Conservation (phyloP, 1,140 invertebrate species). For the Kradibia gibbosae region DNA sequence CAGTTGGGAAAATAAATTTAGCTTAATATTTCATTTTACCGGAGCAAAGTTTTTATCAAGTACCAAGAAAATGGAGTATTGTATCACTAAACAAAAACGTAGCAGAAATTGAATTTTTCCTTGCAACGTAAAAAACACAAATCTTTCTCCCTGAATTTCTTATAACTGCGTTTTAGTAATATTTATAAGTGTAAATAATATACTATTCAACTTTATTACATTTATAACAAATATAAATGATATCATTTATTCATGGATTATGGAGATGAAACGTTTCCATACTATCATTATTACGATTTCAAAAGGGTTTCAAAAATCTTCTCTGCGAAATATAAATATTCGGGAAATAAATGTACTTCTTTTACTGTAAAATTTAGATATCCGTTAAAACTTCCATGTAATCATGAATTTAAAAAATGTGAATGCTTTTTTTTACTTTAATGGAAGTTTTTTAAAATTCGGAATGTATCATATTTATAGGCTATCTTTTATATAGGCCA, state of each 20-base stretch:
- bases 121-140: slow-evolving; percentile 28
- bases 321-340: not conserved
- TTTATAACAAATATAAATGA: not conserved
- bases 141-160: slow-evolving; percentile 31
- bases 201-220: not conserved
- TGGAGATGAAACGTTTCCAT: not conserved
- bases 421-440: not conserved
- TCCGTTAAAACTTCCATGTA: slow-evolving; percentile 24
- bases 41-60: slow-evolving; percentile 8
- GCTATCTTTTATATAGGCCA: too few species aligned
- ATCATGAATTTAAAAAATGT: not conserved
- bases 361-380: not conserved
- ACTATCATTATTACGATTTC: not conserved
- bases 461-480: not conserved
- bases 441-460: slow-evolving; percentile 18
- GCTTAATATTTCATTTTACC: slow-evolving; percentile 35
- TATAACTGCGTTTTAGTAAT: slow-evolving; percentile 10
- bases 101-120: slow-evolving; percentile 35
- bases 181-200: not conserved
- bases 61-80: slow-evolving; percentile 28
- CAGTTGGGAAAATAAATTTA: slow-evolving; percentile 35
- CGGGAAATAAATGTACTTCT: not conserved
- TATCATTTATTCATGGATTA: not conserved
- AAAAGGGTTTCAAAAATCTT: not conserved
- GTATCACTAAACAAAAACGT: slow-evolving; percentile 38